Evolutionary conservation across 2,888 invertebrate genomes (phyloP).

Genomic region (Pheosia gnoma): DNA sequence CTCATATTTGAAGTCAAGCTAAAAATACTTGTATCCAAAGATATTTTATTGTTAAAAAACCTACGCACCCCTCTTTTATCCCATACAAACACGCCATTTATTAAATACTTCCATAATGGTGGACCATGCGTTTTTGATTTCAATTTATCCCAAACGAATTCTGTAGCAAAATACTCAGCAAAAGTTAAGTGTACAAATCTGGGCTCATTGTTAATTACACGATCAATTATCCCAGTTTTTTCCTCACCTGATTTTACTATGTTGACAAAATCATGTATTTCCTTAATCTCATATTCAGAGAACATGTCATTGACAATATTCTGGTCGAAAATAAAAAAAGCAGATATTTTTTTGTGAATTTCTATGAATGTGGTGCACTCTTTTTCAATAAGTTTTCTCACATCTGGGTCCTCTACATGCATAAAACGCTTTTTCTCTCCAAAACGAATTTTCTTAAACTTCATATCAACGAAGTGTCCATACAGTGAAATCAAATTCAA

Average conservation of each 20-base stretch:
- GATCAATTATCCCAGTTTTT: slow-evolving; percentile 31
- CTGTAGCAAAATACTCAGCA: slow-evolving; percentile 34
- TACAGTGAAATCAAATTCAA: slow-evolving; percentile 23
- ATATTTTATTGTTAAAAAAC: slow-evolving; percentile 21
- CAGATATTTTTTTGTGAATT: slow-evolving; percentile 23
- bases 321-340: slow-evolving; percentile 18
- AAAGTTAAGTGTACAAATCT: slow-evolving; percentile 36
- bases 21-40: neutral
- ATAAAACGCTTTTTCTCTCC: slow-evolving; percentile 30
- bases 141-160: slow-evolving; percentile 24
- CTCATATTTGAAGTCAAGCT: neutral
- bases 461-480: slow-evolving; percentile 24
- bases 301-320: slow-evolving; percentile 8
- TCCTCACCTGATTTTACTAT: slow-evolving; percentile 24
- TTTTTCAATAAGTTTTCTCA: slow-evolving; percentile 24
- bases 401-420: slow-evolving; percentile 26
- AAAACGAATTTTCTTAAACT: slow-evolving; percentile 32
- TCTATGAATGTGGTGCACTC: slow-evolving; percentile 19
- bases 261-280: slow-evolving; percentile 17
- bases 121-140: slow-evolving; percentile 10
- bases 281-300: slow-evolving; percentile 8
- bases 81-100: slow-evolving; percentile 16
- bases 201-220: slow-evolving; percentile 21
- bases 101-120: slow-evolving; percentile 21
- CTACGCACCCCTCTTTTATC: slow-evolving; percentile 15